These are phyloP conservation scores for Sepioteuthis lessoniana DNA, from an alignment of 2,888 invertebrate genomes.

Conservation along the genomic window DNA sequence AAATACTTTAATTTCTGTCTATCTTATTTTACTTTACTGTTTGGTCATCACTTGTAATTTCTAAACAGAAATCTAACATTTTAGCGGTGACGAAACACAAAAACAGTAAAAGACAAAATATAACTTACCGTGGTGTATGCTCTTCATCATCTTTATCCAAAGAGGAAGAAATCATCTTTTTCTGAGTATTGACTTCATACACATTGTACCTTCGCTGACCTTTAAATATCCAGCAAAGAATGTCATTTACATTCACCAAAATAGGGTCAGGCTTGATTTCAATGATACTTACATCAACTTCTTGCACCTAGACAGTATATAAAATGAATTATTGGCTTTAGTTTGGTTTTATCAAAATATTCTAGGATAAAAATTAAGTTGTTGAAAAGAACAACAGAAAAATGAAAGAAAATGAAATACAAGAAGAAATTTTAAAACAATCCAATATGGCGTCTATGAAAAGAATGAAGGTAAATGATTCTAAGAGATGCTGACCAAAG, in stretches of 20 bases:
- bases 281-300: constrained; percentile 66
- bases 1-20: too few relatives aligned
- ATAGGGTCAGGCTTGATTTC: constrained; percentile 72
- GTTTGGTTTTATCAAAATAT: neutral
- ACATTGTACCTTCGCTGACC: constrained; percentile 53
- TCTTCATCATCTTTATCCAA: neutral
- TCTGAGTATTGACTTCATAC: neutral
- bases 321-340: neutral
- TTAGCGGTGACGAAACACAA: neutral
- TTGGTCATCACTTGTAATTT: neutral
- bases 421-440: neutral
- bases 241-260: constrained; percentile 70
- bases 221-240: constrained; percentile 74
- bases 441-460: too few relatives aligned
- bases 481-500: too few relatives aligned
- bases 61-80: neutral
- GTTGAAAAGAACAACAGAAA: neutral
- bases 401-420: too few relatives aligned
- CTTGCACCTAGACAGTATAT: constrained; percentile 67
- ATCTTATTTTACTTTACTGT: neutral
- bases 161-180: neutral
- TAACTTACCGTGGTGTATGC: neutral
- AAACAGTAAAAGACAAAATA: neutral
- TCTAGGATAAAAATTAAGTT: neutral
- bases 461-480: too few relatives aligned